phyloP scores from a whole-genome alignment of 1,140 invertebrate species.

The Danaus plexippus region DNA sequence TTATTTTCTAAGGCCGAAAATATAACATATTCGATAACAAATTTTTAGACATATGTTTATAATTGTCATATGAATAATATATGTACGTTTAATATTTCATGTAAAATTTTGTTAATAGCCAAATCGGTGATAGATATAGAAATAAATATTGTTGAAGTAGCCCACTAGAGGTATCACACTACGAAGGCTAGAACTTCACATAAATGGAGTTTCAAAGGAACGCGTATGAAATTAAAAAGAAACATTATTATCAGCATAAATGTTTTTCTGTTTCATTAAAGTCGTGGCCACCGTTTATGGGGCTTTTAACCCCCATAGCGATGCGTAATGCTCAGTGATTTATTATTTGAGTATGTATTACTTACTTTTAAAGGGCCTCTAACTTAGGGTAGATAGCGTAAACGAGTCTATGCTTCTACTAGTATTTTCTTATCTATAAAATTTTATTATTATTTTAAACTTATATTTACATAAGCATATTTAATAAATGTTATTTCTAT shows the following conservation, averaged over 20 bases:
- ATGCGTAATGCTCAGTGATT: slow-evolving; percentile 56
- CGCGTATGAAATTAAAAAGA: background rate
- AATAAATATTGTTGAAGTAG: too few relatives aligned
- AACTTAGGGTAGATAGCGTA: slow-evolving; percentile 25
- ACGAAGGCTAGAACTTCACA: too few relatives aligned
- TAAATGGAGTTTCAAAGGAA: too few relatives aligned
- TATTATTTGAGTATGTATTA: slow-evolving; percentile 46
- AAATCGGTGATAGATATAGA: too few relatives aligned
- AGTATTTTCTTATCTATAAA: slow-evolving; percentile 15
- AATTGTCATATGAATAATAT: slow-evolving; percentile 6
- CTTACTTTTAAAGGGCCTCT: slow-evolving; percentile 45
- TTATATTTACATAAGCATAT: too few relatives aligned
- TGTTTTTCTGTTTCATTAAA: slow-evolving; percentile 15
- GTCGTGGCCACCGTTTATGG: slow-evolving; percentile 22
- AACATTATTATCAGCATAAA: slow-evolving; percentile 6
- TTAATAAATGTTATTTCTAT: too few relatives aligned
- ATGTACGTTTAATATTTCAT: background rate
- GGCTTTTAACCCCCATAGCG: slow-evolving; percentile 30
- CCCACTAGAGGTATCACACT: too few relatives aligned
- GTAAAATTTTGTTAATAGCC: too few relatives aligned
- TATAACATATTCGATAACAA: background rate
- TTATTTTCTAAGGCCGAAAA: slow-evolving; percentile 1
- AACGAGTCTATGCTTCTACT: slow-evolving; percentile 16
- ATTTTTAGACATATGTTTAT: slow-evolving; percentile 1
- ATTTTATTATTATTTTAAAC: slow-evolving; percentile 17